Percentiles rank a stretch among this genome's conserved stretches.
Evolutionary conservation across 2,113 vertebrate genomes (phyloP).

Genomic region (Piaya cayana): DNA sequence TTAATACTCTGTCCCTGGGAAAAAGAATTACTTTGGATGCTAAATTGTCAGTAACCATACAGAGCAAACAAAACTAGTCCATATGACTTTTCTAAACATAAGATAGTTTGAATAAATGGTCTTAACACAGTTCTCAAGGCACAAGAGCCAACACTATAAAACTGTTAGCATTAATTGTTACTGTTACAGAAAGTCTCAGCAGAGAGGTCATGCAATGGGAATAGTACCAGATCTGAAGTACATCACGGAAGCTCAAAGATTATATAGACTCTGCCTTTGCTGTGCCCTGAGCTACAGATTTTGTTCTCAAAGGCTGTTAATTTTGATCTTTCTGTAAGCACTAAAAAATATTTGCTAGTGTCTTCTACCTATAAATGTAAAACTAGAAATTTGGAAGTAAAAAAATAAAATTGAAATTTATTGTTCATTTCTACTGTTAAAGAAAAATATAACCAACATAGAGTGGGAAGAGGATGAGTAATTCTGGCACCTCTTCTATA

Average conservation of each 20-base stretch:
- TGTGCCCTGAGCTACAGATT: background rate
- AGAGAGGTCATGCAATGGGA: background rate
- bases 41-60: background rate
- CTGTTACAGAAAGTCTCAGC: background rate
- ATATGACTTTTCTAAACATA: background rate
- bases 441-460: background rate
- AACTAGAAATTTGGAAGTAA: background rate
- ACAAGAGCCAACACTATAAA: background rate
- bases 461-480: slow-evolving; percentile 36
- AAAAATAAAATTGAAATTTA: background rate
- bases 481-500: slow-evolving; percentile 14
- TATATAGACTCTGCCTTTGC: background rate
- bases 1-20: background rate
- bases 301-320: background rate
- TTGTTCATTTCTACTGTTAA: background rate
- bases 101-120: background rate
- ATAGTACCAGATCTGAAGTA: background rate
- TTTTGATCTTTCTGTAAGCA: background rate
- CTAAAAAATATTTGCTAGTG: background rate
- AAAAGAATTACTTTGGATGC: background rate
- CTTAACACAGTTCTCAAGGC: background rate
- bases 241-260: background rate
- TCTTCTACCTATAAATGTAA: slow-evolving; percentile 18
- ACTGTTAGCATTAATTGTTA: background rate
- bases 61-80: background rate